Percentiles rank a stretch among this genome's conserved stretches.
Conservation (phyloP, 2,797 vertebrate genomes). For the Labroides dimidiatus region DNA sequence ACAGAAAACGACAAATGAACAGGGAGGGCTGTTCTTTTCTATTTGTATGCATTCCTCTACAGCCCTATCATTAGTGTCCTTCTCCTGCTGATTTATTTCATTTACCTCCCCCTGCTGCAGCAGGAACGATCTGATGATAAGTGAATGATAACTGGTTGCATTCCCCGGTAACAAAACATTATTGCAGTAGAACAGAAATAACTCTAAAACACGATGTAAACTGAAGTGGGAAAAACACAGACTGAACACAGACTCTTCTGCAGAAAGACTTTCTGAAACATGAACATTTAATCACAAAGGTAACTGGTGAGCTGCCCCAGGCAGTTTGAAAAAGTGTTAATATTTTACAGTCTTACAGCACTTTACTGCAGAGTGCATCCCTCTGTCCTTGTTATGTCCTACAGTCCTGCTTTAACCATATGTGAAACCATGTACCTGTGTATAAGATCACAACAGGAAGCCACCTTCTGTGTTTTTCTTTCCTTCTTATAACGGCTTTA, state of each 20-base stretch:
- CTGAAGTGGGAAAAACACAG: slow-evolving; percentile 22
- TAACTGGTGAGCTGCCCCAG: slow-evolving; percentile 40
- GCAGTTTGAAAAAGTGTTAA: slow-evolving; percentile 40
- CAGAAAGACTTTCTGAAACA: slow-evolving; percentile 15
- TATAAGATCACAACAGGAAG: slow-evolving; percentile 15
- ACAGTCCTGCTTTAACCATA: slow-evolving; percentile 22
- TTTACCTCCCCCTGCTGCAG: slow-evolving; percentile 33
- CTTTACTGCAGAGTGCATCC: slow-evolving; percentile 9
- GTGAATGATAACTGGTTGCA: slow-evolving; percentile 54
- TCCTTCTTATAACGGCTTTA: slow-evolving; percentile 33
- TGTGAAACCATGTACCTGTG: slow-evolving; percentile 22
- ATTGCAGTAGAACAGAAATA: slow-evolving; percentile 19
- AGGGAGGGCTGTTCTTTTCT: slow-evolving; percentile 36
- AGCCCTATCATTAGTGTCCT: slow-evolving; percentile 43
- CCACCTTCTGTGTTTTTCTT: slow-evolving; percentile 12
- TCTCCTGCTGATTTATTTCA: slow-evolving; percentile 51
- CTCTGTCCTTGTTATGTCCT: slow-evolving; percentile 28
- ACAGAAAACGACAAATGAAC: slow-evolving; percentile 45
- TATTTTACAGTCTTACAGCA: slow-evolving; percentile 34
- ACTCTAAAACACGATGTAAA: slow-evolving; percentile 10
- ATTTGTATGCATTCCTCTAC: slow-evolving; percentile 33
- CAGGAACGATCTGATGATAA: slow-evolving; percentile 34
- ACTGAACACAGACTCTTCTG: slow-evolving; percentile 27
- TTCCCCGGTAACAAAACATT: slow-evolving; percentile 34
- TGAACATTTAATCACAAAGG: slow-evolving; percentile 60